These are phyloP conservation scores for Tetranychus urticae DNA, from an alignment of 1,140 invertebrate species.

Conservation along the genomic window DNA sequence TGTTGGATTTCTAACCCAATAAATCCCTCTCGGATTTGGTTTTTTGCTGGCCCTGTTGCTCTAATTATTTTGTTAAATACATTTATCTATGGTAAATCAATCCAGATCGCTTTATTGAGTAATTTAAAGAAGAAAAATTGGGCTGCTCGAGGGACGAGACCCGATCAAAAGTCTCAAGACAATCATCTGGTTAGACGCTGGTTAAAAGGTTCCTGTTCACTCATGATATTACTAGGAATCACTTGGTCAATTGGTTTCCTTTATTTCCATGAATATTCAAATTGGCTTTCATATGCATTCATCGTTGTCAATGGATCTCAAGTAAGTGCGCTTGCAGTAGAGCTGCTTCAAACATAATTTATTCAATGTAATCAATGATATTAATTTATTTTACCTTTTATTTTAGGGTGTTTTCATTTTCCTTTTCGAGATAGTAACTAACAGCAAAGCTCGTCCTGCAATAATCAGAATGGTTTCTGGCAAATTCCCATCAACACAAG, in stretches of 20 bases:
- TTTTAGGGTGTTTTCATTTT: conserved; percentile 9
- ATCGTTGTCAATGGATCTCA: conserved; percentile 12
- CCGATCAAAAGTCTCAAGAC: neutral
- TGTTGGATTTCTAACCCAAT: conserved; percentile 7
- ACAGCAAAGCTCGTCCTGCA: conserved; percentile 5
- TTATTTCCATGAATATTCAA: conserved; percentile 5
- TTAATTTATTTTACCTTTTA: neutral
- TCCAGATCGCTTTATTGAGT: neutral
- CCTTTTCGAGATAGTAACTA: conserved; percentile 8
- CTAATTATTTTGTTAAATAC: neutral
- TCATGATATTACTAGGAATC: conserved; percentile 9
- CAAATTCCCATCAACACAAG: neutral
- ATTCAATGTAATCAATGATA: neutral
- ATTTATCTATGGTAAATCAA: neutral
- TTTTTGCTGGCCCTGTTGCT: neutral
- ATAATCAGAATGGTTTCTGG: neutral
- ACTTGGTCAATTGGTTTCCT: conserved; percentile 12
- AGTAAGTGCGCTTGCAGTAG: neutral
- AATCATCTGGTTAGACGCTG: conserved; percentile 1
- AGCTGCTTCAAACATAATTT: neutral
- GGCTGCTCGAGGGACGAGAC: neutral
- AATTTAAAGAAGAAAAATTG: neutral
- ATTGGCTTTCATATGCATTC: conserved; percentile 9
- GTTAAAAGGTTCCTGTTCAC: conserved; percentile 9
- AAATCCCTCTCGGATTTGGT: conserved; percentile 1